Conservation (phyloP, 2,113 vertebrate species). For the Calyptommatus sinebrachiatus region DNA sequence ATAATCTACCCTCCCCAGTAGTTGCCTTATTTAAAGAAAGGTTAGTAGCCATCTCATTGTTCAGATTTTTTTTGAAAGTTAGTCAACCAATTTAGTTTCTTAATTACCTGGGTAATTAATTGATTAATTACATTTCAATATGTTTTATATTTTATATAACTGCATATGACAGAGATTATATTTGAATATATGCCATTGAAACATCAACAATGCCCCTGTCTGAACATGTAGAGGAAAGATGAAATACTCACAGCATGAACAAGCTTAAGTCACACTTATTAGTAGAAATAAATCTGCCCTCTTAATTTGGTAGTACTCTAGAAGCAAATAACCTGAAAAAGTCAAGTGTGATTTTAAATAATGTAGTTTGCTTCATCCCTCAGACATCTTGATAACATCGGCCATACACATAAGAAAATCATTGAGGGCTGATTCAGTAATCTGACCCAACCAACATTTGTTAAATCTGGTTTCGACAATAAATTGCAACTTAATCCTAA, state of each 20-base stretch:
- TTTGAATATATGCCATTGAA: neutral
- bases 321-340: neutral
- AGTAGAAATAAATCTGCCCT: neutral
- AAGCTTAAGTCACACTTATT: neutral
- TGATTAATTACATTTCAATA: neutral
- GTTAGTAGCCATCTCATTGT: neutral
- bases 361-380: neutral
- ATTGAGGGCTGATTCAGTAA: neutral
- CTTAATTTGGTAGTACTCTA: neutral
- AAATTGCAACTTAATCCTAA: neutral
- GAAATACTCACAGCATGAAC: neutral
- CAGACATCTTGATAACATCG: neutral
- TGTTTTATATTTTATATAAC: neutral
- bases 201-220: neutral
- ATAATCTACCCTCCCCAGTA: neutral
- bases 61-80: neutral
- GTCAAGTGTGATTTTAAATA: neutral
- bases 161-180: no score
- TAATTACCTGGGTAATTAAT: neutral
- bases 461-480: neutral
- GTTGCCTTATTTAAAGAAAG: neutral
- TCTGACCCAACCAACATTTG: neutral
- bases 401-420: neutral
- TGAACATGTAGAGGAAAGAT: neutral
- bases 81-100: neutral